Percentiles rank a stretch among this genome's conserved stretches.
phyloP scores from a whole-genome alignment of 2,113 vertebrate genomes.

The Piprites chloris region DNA sequence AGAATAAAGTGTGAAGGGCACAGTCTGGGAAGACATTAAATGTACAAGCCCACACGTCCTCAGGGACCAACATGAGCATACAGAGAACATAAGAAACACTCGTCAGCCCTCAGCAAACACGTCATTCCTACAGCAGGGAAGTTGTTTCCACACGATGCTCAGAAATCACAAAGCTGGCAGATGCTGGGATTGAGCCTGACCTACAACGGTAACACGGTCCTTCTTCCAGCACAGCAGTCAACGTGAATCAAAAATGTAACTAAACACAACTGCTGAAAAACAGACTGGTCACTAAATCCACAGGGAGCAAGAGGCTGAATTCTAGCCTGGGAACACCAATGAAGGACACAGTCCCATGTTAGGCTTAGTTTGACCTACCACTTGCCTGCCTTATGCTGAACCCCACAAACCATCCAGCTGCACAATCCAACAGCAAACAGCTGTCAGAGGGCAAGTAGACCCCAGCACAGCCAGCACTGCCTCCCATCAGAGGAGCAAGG shows the following conservation, averaged over 20 bases:
- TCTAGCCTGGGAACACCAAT: background rate
- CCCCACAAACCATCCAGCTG: background rate
- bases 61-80: fast-evolving
- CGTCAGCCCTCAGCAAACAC: background rate
- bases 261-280: background rate
- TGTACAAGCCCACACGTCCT: background rate
- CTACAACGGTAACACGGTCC: background rate
- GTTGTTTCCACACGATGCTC: background rate
- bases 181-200: background rate
- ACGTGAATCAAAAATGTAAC: background rate
- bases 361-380: background rate
- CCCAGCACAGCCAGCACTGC: background rate
- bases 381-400: background rate
- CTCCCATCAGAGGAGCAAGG: background rate
- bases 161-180: background rate
- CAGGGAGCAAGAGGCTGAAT: background rate
- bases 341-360: background rate
- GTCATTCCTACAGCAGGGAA: background rate
- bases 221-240: background rate
- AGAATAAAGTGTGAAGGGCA: background rate
- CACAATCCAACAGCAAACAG: background rate
- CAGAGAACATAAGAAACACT: background rate
- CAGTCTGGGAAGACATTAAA: background rate
- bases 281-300: background rate
- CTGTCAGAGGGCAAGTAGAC: background rate